Evolutionary conservation across 1,140 invertebrate species (phyloP).

Genomic region (Heterodera carotae): DNA sequence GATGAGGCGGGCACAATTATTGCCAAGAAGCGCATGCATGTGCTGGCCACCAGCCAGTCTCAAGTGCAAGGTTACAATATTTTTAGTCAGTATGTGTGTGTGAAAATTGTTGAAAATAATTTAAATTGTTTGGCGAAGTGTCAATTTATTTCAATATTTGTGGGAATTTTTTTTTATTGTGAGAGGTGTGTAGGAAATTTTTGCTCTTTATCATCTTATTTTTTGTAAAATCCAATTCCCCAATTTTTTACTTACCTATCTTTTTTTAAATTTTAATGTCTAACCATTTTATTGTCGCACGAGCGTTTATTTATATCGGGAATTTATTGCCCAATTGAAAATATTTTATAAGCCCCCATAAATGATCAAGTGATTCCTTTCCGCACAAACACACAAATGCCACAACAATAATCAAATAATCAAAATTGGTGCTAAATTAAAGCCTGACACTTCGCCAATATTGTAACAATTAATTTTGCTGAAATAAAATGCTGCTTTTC

Average conservation of each 20-base stretch:
- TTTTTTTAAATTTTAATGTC: too few relatives aligned
- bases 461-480: not conserved
- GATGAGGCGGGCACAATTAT: slow-evolving; percentile 13
- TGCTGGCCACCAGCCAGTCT: slow-evolving; percentile 21
- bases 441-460: not conserved
- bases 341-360: too few relatives aligned
- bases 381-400: too few relatives aligned
- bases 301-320: too few relatives aligned
- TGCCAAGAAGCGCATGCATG: slow-evolving; percentile 25
- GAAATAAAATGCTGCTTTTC: not conserved
- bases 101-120: not conserved
- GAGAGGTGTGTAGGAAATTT: not conserved
- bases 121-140: not conserved
- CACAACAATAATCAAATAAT: too few relatives aligned
- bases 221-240: not conserved
- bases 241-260: not conserved
- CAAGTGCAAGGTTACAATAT: slow-evolving; percentile 23
- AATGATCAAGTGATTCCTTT: too few relatives aligned
- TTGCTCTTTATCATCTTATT: not conserved
- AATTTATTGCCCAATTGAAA: too few relatives aligned
- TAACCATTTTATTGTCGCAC: too few relatives aligned
- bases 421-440: not conserved
- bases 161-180: not conserved
- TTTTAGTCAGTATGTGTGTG: not conserved
- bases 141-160: slow-evolving; percentile 7